Percentiles rank a stretch among this genome's conserved stretches.
phyloP scores from a whole-genome alignment of 2,113 vertebrate species.

The Pavo muticus region DNA sequence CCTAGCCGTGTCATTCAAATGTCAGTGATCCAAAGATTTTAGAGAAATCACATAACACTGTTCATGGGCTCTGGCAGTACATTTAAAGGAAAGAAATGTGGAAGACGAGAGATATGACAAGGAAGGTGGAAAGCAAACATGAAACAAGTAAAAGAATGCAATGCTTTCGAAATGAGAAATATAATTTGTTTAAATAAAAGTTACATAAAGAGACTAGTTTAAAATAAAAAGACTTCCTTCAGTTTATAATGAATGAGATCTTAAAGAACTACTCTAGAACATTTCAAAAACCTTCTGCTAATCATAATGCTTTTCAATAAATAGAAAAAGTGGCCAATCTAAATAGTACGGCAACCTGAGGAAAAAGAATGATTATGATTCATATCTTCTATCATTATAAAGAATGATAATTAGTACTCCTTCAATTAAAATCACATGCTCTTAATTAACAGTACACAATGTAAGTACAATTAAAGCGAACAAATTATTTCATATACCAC shows the following conservation, averaged over 20 bases:
- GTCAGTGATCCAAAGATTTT: not conserved
- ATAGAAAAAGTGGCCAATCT: not conserved
- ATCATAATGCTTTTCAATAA: not conserved
- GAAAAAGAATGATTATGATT: not conserved
- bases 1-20: not conserved
- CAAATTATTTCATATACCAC: not conserved
- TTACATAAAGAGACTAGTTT: not conserved
- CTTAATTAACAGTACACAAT: not conserved
- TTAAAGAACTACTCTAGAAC: not conserved
- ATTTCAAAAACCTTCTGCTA: not conserved
- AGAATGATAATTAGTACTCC: not conserved
- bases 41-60: not conserved
- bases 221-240: not conserved
- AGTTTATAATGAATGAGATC: not conserved
- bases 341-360: not conserved
- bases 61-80: not conserved
- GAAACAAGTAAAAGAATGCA: not conserved
- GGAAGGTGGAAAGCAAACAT: not conserved
- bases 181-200: not conserved
- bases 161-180: not conserved
- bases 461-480: not conserved
- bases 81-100: not conserved
- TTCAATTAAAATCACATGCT: not conserved
- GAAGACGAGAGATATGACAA: not conserved
- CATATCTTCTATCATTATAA: not conserved